Conservation (phyloP, 2,113 vertebrate species). For the Furnarius figulus region DNA sequence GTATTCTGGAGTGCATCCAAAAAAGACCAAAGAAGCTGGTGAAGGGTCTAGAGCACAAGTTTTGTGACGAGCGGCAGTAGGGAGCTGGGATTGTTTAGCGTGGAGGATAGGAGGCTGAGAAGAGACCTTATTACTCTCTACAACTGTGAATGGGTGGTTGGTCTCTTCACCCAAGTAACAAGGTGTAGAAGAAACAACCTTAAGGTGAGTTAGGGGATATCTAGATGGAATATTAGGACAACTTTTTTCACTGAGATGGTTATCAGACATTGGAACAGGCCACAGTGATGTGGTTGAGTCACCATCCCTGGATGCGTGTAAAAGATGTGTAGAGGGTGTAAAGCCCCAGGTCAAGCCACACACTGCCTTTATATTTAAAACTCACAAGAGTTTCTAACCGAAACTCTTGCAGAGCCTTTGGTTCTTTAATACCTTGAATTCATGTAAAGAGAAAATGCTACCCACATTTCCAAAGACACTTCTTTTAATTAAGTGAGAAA, state of each 20-base stretch:
- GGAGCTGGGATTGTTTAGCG: not conserved
- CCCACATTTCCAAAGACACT: not conserved
- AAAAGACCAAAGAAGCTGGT: not conserved
- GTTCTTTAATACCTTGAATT: not conserved
- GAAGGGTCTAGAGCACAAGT: not conserved
- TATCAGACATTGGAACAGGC: not conserved
- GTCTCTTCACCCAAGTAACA: not conserved
- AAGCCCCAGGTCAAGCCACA: not conserved
- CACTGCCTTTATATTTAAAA: not conserved
- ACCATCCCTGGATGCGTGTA: not conserved
- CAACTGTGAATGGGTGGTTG: accelerated
- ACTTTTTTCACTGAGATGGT: not conserved
- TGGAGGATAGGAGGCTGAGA: not conserved
- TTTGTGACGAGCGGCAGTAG: not conserved
- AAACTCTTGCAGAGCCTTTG: not conserved
- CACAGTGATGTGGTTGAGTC: not conserved
- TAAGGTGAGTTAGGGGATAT: not conserved
- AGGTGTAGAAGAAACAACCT: not conserved
- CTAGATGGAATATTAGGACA: not conserved
- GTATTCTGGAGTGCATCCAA: not conserved
- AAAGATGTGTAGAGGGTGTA: not conserved
- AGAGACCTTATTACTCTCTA: not conserved
- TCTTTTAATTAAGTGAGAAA: not conserved
- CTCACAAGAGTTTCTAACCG: not conserved
- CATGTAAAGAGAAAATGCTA: not conserved